Base-by-base conservation (phyloP, 2,113 vertebrate genomes). In the Hippotragus niger region DNA sequence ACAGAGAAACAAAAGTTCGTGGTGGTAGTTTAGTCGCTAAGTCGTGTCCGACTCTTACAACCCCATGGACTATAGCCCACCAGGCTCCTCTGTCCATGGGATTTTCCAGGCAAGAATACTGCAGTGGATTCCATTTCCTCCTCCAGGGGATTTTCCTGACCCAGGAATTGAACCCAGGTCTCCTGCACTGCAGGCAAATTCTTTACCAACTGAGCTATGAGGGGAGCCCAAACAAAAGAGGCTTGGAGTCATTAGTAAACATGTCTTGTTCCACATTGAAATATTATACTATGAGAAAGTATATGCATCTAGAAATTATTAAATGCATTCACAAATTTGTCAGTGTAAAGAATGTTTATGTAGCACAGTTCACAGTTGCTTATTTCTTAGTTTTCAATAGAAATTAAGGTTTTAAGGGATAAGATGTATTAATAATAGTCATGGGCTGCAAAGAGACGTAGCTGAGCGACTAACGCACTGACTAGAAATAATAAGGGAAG, bases 151-250 rank as follows among this genome's bases (percentile, higher is more conserved):
- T 71, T 40, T 71, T 71, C n/a, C n/a, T 2, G 0, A 71, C 67
- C 67, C 19, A 40, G 19, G 19, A 71, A 6, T 5, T n/a, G 9
- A 36, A 12, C n/a, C 67, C 19, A 0, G n/a, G 10, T 23, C n/a
- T 71, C 67, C n/a, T 21, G 33, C 67, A 71, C 11, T 71, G 67
- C 67, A 40, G 67, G 19, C n/a, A 71, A 40, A 40, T 40, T 71
- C n/a, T 71, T 71, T 36, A 71, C 11, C n/a, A 23, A 25, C 36
- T 74, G 36, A 74, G 67, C 10, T 74, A 6, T 36, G 64, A 71
- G 21, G 36, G 36, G 40, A 40, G n/a, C 67, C 19, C 67, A 74
- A 40, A 71, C 67, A 50, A 50, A 33, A 50, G 78, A 81, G 31
- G 33, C 45, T 81, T 81, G 45, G 43, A 17, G 29, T 50, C 29